Conservation (phyloP, 2,797 vertebrate genomes). For the Sorex maritimensis region DNA sequence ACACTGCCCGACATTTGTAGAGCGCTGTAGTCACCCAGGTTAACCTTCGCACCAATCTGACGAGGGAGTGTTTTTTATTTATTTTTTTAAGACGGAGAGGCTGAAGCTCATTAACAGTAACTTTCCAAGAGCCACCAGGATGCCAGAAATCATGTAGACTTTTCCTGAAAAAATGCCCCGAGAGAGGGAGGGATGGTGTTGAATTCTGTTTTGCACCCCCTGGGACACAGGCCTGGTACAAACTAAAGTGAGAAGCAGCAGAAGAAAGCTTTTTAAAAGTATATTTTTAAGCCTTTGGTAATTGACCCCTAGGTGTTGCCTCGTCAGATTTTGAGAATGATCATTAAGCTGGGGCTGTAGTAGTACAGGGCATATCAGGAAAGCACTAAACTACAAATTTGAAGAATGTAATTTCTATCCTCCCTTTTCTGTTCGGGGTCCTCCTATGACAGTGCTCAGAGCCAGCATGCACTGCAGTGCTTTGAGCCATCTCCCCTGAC, state of each 20-base stretch:
- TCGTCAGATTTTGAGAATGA: neutral
- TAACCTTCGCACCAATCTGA: conserved; percentile 3
- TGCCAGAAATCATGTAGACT: neutral
- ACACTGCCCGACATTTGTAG: neutral
- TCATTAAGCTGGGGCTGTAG: neutral
- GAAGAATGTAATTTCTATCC: too few species aligned
- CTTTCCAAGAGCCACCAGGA: conserved; percentile 14
- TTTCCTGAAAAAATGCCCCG: neutral
- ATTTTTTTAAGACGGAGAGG: conserved; percentile 29
- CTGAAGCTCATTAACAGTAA: neutral
- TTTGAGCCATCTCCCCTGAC: too few species aligned
- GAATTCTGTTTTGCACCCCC: conserved; percentile 32
- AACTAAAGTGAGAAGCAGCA: conserved; percentile 15
- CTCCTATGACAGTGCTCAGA: too few species aligned
- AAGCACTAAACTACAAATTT: too few species aligned
- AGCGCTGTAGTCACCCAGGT: neutral
- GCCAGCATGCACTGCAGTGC: too few species aligned
- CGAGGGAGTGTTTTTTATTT: neutral
- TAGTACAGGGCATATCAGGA: too few species aligned
- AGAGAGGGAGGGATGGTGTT: neutral
- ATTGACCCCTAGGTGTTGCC: neutral
- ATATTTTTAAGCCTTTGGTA: neutral
- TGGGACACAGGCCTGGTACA: neutral
- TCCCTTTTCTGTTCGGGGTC: too few species aligned
- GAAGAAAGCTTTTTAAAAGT: too few species aligned